Base-by-base conservation (phyloP, 2,888 invertebrate species). In the Cylindroiulus punctatus region DNA sequence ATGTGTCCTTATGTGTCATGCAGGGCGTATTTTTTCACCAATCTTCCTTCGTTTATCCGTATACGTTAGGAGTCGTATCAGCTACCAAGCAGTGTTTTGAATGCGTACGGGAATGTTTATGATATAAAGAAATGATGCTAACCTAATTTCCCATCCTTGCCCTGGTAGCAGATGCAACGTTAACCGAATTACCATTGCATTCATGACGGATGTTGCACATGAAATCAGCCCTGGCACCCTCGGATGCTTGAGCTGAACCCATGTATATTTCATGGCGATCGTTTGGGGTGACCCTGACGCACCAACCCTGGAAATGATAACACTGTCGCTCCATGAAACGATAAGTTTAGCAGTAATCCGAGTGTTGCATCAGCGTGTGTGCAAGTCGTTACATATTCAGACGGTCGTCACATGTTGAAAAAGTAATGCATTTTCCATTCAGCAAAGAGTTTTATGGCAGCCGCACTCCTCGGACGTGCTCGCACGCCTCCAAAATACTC, bases 331-430 rank as follows among this genome's bases (percentile, higher is more conserved):
- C 76, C 76, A 76, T 76, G 76, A 30, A 76, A 76, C 26, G 30
- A 30, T 30, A 32, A 30, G 76, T 76, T 76, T 30, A 76, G 76
- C 30, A 76, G 26, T 76, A 32, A 76, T 76, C 30, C 76, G 5
- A 14, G 30, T 12, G 76, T 76, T 76, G 76, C 76, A 26, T 26
- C 65, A 65, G 65, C 22, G 65, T 30, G 14, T 76, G 76, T 76
- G 76, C 30, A 32, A 32, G 76, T 76, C 76, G 76, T 76, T 76
- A 26, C 30, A 65, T 76, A 76, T 76, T 76, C 76, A 76, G 76
- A 76, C 76, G 30, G 76, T 76, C 76, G 76, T 76, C 76, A 76
- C 76, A 76, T 76, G 30, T 30, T 76, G 76, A 76, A 76, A 76
- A 76, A 76, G 30, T 76, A 76, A 76, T 76, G 76, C 76, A 30